Evolutionary conservation across 2,113 vertebrate genomes (phyloP).

Genomic region (Panthera leo): DNA sequence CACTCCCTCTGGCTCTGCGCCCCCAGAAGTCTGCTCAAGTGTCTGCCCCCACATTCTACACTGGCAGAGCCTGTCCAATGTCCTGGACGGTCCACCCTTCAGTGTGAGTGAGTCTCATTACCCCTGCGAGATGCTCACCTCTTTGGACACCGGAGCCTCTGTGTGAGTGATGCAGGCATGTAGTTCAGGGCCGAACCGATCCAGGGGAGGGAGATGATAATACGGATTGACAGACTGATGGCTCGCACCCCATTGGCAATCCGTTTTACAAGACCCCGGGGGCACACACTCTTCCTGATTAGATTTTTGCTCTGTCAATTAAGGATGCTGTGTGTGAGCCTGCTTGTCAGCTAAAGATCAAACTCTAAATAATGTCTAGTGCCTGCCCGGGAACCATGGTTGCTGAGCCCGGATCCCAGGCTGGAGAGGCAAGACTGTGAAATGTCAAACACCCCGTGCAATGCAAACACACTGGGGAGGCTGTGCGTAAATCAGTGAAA

Average conservation of each 20-base stretch:
- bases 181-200: not conserved
- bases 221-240: not conserved
- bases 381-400: not conserved
- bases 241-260: not conserved
- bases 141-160: not conserved
- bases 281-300: not conserved
- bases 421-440: not conserved
- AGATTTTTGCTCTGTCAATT: not conserved
- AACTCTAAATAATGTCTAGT: not conserved
- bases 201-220: not conserved
- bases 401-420: not conserved
- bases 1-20: not conserved
- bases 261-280: not conserved
- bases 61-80: accelerated
- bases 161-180: not conserved
- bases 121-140: too few species aligned
- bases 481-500: accelerated
- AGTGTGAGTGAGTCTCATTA: not conserved
- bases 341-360: not conserved
- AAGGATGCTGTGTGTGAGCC: not conserved
- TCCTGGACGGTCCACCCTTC: accelerated
- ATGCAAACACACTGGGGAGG: accelerated
- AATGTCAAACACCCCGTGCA: not conserved
- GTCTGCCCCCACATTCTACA: not conserved
- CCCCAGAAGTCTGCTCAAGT: not conserved